Conservation (phyloP, 92 coral and sea anemone genomes). For the Porites evermanni region DNA sequence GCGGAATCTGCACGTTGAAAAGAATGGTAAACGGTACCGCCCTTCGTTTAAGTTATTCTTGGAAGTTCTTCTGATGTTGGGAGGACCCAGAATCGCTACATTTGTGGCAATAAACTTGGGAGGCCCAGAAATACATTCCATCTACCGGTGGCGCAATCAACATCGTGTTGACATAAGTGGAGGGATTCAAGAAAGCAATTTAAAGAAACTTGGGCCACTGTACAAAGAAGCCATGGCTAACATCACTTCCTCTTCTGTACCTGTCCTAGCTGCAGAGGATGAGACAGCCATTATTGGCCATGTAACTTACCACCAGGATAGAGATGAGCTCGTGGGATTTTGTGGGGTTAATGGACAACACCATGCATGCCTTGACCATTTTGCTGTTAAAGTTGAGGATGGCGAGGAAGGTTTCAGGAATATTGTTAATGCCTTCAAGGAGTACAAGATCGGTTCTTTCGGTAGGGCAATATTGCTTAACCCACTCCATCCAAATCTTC, state of each 20-base stretch:
- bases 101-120: too few species aligned
- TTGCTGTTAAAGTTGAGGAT: constrained; percentile 38
- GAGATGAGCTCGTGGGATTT: constrained; percentile 43
- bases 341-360: neutral
- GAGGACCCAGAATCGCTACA: too few species aligned
- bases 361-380: constrained; percentile 50
- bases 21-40: too few species aligned
- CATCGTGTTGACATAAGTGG: neutral
- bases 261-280: constrained; percentile 35
- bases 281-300: constrained; percentile 53
- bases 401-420: constrained; percentile 47
- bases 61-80: too few species aligned
- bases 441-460: constrained; percentile 44
- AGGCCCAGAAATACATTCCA: too few species aligned
- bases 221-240: too few species aligned
- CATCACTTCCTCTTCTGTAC: too few species aligned
- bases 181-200: constrained; percentile 17
- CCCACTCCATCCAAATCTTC: constrained; percentile 55
- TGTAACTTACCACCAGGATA: constrained; percentile 18
- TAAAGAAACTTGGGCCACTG: constrained; percentile 7
- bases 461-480: constrained; percentile 49
- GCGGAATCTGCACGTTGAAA: too few species aligned
- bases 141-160: neutral
- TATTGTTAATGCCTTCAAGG: constrained; percentile 26
- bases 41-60: neutral